phyloP scores from a whole-genome alignment of 2,888 invertebrate genomes.

The Notodonta dromedarius region DNA sequence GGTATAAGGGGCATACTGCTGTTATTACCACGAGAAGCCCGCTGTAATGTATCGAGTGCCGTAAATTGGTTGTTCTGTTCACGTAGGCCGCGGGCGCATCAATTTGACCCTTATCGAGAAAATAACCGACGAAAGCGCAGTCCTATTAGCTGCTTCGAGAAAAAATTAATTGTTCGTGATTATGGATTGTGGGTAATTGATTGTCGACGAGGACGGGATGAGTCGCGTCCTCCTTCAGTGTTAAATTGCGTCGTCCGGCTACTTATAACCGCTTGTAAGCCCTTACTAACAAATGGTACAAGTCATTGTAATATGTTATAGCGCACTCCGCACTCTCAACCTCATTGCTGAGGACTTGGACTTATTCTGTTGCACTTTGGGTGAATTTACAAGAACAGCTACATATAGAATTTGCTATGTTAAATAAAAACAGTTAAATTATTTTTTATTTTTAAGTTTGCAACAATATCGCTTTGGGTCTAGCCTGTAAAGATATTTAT shows the following conservation, averaged over 20 bases:
- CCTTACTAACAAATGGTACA: conserved; percentile 45
- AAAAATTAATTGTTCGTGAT: conserved; percentile 78
- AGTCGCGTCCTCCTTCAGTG: conserved; percentile 53
- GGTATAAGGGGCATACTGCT: conserved; percentile 41
- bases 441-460: too few species aligned
- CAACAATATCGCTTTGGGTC: too few species aligned
- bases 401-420: too few species aligned
- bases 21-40: conserved; percentile 55
- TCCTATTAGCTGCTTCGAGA: conserved; percentile 68
- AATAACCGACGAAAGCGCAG: conserved; percentile 75
- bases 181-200: conserved; percentile 77
- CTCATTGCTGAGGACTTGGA: too few species aligned
- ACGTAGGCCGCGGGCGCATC: conserved; percentile 72
- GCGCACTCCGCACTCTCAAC: too few species aligned
- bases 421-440: too few species aligned
- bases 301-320: conserved; percentile 48
- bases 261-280: conserved; percentile 23
- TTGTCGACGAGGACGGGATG: conserved; percentile 61
- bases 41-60: conserved; percentile 64
- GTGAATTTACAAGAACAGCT: too few species aligned
- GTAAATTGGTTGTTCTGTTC: conserved; percentile 75
- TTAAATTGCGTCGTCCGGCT: conserved; percentile 46
- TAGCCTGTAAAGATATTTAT: too few species aligned
- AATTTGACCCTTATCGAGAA: conserved; percentile 80
- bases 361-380: too few species aligned